Conservation (phyloP, 2,797 vertebrate species). For the Geotria australis region DNA sequence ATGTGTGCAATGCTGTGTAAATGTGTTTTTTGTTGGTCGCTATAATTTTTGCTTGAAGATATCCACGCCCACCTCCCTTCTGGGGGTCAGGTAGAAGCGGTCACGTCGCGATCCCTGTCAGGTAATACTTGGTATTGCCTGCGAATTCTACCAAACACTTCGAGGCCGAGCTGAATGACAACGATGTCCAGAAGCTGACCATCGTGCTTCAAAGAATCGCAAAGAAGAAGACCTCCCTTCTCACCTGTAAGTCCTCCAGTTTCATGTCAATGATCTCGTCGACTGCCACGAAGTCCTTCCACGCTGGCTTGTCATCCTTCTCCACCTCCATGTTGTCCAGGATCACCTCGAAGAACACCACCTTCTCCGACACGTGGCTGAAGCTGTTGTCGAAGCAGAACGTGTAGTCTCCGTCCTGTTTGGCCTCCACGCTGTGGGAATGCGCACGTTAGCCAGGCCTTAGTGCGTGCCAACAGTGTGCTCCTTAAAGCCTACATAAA, state of each 20-base stretch:
- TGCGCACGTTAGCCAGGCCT: not conserved
- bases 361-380: constrained; percentile 67
- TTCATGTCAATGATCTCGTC: constrained; percentile 80
- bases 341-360: constrained; percentile 92
- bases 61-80: no score
- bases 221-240: no score
- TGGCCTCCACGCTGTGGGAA: constrained; percentile 35
- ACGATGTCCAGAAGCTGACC: no score
- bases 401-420: constrained; percentile 73
- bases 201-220: no score
- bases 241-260: constrained; percentile 81
- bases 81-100: no score
- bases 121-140: no score
- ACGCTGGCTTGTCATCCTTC: constrained; percentile 33
- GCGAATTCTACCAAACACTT: no score
- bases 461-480: not conserved
- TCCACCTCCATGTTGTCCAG: constrained; percentile 62
- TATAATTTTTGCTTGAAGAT: no score
- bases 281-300: constrained; percentile 66
- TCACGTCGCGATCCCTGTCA: no score
- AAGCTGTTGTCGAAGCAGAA: constrained; percentile 97
- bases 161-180: no score
- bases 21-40: no score
- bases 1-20: no score
- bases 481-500: not conserved